These are phyloP conservation scores for Callorhinus ursinus DNA, from an alignment of 2,113 vertebrate species.

Conservation along the genomic window DNA sequence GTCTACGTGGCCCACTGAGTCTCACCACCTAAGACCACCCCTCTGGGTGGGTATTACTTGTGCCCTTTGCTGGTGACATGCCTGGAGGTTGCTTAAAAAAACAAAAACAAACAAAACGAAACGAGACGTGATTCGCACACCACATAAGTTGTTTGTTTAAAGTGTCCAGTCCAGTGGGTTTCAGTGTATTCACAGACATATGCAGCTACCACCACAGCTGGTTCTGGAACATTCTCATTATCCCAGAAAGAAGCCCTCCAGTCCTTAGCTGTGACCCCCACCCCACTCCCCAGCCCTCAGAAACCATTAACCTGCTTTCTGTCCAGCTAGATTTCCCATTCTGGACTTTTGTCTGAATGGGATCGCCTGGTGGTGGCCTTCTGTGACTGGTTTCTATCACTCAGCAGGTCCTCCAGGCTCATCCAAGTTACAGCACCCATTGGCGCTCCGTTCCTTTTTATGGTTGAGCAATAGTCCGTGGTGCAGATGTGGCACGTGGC, in stretches of 20 bases:
- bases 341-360: not conserved
- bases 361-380: not conserved
- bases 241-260: not conserved
- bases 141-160: not conserved
- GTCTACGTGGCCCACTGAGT: not conserved
- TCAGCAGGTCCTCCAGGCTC: not conserved
- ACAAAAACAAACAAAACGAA: not conserved
- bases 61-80: not conserved
- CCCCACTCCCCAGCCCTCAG: not conserved
- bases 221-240: not conserved
- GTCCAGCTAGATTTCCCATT: not conserved
- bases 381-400: not conserved
- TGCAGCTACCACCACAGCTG: not conserved
- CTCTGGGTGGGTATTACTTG: not conserved
- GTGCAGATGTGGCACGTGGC: fast-evolving
- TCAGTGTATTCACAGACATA: not conserved
- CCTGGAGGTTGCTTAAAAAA: not conserved
- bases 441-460: not conserved
- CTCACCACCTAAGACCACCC: not conserved
- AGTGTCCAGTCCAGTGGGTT: not conserved
- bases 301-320: not conserved
- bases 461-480: not conserved
- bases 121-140: not conserved
- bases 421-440: not conserved
- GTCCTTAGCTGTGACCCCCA: not conserved